These are phyloP conservation scores for Octonoba sinensis DNA, from an alignment of 2,888 invertebrate genomes.

Conservation along the genomic window DNA sequence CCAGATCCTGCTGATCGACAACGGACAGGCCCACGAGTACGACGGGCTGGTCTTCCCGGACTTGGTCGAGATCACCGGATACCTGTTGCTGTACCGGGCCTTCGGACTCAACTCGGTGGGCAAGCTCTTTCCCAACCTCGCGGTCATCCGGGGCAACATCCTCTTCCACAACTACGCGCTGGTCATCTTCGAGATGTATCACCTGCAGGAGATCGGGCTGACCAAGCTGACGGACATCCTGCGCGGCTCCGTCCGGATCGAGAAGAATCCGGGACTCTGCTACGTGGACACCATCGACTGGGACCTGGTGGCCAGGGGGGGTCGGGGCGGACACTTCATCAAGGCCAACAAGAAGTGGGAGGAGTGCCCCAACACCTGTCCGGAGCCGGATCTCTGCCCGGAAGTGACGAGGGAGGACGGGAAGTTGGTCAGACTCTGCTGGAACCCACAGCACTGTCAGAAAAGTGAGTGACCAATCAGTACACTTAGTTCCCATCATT, in stretches of 20 bases:
- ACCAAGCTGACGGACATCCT: slow-evolving; percentile 84
- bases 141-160: slow-evolving; percentile 89
- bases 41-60: slow-evolving; percentile 84
- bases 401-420: slow-evolving; percentile 29
- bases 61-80: slow-evolving; percentile 92
- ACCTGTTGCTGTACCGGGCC: slow-evolving; percentile 85
- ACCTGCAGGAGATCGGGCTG: slow-evolving; percentile 85
- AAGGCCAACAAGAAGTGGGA: slow-evolving; percentile 77
- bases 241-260: slow-evolving; percentile 88
- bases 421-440: slow-evolving; percentile 68
- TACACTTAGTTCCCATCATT: not conserved
- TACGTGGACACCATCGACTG: slow-evolving; percentile 93
- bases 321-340: slow-evolving; percentile 77
- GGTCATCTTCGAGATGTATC: slow-evolving; percentile 82
- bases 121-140: slow-evolving; percentile 90
- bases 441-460: slow-evolving; percentile 71
- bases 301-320: slow-evolving; percentile 80
- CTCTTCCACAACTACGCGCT: slow-evolving; percentile 89
- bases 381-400: slow-evolving; percentile 62
- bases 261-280: slow-evolving; percentile 90
- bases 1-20: slow-evolving; percentile 86
- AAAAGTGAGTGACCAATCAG: slow-evolving; percentile 68
- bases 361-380: slow-evolving; percentile 76
- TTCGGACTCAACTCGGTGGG: slow-evolving; percentile 84
- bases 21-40: slow-evolving; percentile 73